These are phyloP conservation scores for Schrankia costaestrigalis DNA, from an alignment of 2,888 invertebrate species.

Conservation along the genomic window DNA sequence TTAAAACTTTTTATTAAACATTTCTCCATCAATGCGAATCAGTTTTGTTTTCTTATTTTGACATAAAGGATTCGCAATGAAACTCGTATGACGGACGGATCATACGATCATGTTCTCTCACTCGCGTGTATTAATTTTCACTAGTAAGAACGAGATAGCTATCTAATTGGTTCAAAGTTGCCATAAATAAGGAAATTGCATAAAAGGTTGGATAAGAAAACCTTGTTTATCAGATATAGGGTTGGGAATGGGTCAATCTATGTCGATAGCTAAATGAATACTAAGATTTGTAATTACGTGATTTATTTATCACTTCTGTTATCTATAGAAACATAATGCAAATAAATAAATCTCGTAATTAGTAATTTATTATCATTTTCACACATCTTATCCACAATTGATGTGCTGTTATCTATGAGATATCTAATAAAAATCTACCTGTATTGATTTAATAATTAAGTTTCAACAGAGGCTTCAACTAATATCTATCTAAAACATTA, in stretches of 20 bases:
- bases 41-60: slow-evolving; percentile 61
- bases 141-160: slow-evolving; percentile 38
- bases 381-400: no score
- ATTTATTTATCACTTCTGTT: no score
- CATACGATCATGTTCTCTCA: slow-evolving; percentile 64
- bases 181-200: slow-evolving; percentile 39
- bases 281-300: neutral
- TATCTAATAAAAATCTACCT: no score
- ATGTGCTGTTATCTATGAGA: no score
- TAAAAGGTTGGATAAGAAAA: slow-evolving; percentile 27
- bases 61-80: slow-evolving; percentile 49
- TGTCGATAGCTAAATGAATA: slow-evolving; percentile 25
- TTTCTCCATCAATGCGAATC: slow-evolving; percentile 44
- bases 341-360: neutral
- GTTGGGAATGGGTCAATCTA: slow-evolving; percentile 38
- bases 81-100: slow-evolving; percentile 52
- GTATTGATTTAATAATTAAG: no score
- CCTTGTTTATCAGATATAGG: slow-evolving; percentile 31
- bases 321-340: no score
- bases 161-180: slow-evolving; percentile 36
- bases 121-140: slow-evolving; percentile 27
- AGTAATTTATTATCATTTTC: neutral
- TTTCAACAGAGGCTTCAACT: no score
- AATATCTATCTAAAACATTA: no score
- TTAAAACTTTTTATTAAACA: slow-evolving; percentile 43